Percentiles rank a stretch among this genome's conserved stretches.
Evolutionary conservation across 2,888 invertebrate genomes (phyloP).

Genomic region (Incurvaria masculella): DNA sequence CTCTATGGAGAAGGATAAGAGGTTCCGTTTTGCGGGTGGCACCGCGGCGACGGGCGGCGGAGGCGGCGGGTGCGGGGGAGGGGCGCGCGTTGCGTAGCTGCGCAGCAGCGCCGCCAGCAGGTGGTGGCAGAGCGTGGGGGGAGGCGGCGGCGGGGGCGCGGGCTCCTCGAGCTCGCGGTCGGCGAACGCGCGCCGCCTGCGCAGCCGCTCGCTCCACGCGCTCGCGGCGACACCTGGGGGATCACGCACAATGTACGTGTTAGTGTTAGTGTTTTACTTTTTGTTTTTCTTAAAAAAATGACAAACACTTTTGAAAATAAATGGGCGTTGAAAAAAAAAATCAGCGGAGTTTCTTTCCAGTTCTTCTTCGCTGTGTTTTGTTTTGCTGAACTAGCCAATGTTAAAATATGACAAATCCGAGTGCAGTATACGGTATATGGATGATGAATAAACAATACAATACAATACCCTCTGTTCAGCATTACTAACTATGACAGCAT

Average conservation of each 20-base stretch:
- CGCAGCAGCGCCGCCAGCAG: conserved; percentile 40
- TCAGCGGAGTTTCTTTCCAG: no score
- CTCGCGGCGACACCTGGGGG: no score
- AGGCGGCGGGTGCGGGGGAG: conserved; percentile 17
- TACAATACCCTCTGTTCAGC: conserved; percentile 1
- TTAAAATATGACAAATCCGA: no score
- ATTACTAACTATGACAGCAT: no score
- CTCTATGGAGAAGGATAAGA: conserved; percentile 63
- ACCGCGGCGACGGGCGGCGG: conserved; percentile 20
- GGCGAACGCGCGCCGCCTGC: conserved; percentile 59
- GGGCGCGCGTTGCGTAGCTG: conserved; percentile 27
- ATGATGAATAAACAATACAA: no score
- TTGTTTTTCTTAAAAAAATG: no score
- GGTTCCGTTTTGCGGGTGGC: conserved; percentile 28
- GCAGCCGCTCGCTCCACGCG: conserved; percentile 54
- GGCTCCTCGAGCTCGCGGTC: conserved; percentile 67
- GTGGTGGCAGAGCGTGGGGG: conserved; percentile 47
- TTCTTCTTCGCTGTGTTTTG: no score
- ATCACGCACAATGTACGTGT: no score
- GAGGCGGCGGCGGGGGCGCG: conserved; percentile 19
- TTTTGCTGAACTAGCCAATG: no score
- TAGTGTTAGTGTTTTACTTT: no score
- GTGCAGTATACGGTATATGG: no score
- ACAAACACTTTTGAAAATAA: not conserved
- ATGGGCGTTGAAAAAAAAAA: not conserved